phyloP scores from a whole-genome alignment of 2,113 vertebrate genomes.

The Ellobius talpinus region DNA sequence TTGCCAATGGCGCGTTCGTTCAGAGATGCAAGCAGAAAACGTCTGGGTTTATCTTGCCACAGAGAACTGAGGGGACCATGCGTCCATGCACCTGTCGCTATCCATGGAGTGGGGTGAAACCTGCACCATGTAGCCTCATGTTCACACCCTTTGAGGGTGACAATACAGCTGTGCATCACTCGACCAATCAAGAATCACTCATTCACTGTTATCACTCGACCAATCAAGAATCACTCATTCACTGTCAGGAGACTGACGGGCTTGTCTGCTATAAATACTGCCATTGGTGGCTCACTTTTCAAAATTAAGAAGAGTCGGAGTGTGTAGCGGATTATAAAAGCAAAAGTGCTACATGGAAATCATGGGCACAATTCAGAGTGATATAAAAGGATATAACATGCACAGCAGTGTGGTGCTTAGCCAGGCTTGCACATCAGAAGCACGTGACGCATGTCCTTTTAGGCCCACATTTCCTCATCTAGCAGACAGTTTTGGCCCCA shows the following conservation, averaged over 20 bases:
- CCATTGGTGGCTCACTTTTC: background rate
- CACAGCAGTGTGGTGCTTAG: background rate
- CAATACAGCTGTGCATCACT: background rate
- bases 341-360: background rate
- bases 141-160: background rate
- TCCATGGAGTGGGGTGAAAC: slow-evolving; percentile 87
- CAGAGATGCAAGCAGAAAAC: slow-evolving; percentile 82
- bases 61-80: slow-evolving; percentile 83
- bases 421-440: background rate
- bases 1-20: slow-evolving; percentile 85
- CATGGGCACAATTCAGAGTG: background rate
- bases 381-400: background rate
- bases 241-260: background rate
- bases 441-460: background rate
- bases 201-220: background rate
- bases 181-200: background rate
- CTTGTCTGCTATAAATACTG: background rate
- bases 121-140: background rate
- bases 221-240: background rate
- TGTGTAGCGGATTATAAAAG: background rate
- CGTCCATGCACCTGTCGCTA: slow-evolving; percentile 88
- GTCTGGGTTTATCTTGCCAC: slow-evolving; percentile 81
- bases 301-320: background rate
- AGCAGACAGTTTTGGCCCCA: background rate
- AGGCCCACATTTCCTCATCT: background rate